Evolutionary conservation across 2,113 vertebrate genomes (phyloP), one percentile per base, ranked within the genome.

Genomic region (Pomatostomus ruficeps): DNA sequence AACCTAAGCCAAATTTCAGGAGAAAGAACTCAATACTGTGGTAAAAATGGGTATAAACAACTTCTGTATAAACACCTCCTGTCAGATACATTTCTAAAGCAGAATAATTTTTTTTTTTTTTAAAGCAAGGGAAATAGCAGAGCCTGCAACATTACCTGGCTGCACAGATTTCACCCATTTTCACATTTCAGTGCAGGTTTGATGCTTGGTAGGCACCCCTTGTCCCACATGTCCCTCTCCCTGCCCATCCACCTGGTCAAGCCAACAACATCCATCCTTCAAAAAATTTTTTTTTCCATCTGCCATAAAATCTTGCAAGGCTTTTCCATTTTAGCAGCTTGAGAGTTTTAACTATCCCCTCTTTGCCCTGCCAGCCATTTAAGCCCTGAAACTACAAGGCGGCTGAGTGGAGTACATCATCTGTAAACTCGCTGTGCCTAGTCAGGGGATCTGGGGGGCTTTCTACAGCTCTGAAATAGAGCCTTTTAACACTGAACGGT

Each of bases 401-500:
- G 3, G 80, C 91, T 22, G 78, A 97, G 94, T 25, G 58, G 93
- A 97, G 96, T 91, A 88, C 82, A 88, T 97, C 93, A 85, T 96
- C 96, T 97, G 91, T 97, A 98, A 97, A 96, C 95, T 97, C 66
- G 33, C 48, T 49, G 77, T 96, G 94, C 96, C 94, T 93, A 97
- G 88, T 61, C 90, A 33, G 91, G 93, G 89, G 92, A 93, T 96
- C 92, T 94, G 75, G 89, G 91, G 95, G 89, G 76, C 89, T 96
- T 96, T 97, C 94, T 28, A n/a, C 93, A 86, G 85, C 55, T 61
- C 95, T 95, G 95, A 88, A 62, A 97, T 81, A 67, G 95, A 98
- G 96, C 91, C 96, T 98, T 97, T 97, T 97, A 97, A 97, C 97
- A 96, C 96, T 75, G 95, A 97, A 79, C 49, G 80, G 90, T 95